These are phyloP conservation scores for Holothuria leucospilota DNA, from an alignment of 53 echinoderm and acorn worm genomes.

Conservation along the genomic window DNA sequence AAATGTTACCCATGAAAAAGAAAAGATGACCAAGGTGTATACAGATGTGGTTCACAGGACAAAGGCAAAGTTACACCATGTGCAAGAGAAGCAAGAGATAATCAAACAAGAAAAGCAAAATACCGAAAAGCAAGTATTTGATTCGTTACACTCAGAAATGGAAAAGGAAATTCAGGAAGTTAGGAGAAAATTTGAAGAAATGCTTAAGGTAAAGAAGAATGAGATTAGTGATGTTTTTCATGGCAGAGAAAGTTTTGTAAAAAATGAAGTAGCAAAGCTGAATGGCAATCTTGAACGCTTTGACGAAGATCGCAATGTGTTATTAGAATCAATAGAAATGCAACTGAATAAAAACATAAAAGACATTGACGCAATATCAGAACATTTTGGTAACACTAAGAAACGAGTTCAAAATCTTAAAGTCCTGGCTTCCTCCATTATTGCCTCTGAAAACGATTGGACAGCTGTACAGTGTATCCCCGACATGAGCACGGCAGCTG, in stretches of 20 bases:
- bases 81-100: neutral
- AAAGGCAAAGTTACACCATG: neutral
- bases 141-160: too few relatives aligned
- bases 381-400: neutral
- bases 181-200: neutral
- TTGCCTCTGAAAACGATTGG: neutral
- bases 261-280: neutral
- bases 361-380: neutral
- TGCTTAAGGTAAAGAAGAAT: neutral
- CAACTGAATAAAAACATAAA: neutral
- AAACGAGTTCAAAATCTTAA: neutral
- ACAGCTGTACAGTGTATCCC: constrained; percentile 8
- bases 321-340: neutral
- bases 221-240: neutral
- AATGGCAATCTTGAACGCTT: neutral
- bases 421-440: neutral
- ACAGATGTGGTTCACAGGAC: neutral
- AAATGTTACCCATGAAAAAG: neutral
- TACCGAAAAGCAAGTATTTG: neutral
- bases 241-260: neutral
- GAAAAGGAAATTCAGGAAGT: neutral
- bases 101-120: neutral
- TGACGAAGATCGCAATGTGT: neutral
- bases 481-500: neutral
- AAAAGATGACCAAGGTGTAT: neutral